phyloP scores from a whole-genome alignment of 2,113 vertebrate genomes.

The Maccullochella peelii region DNA sequence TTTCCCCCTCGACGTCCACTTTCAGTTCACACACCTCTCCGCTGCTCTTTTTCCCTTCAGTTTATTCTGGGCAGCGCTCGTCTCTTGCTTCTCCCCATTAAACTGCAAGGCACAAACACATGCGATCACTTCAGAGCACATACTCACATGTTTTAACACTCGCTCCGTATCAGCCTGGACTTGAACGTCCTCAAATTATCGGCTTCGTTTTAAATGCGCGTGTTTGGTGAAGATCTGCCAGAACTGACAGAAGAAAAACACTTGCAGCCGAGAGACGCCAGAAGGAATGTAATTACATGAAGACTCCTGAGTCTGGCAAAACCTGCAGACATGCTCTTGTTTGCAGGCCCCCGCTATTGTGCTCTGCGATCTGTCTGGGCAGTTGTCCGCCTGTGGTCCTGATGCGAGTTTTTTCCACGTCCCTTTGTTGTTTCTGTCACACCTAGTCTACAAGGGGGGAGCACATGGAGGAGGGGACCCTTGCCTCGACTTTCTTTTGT shows the following conservation, averaged over 20 bases:
- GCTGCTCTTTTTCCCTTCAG: slow-evolving; percentile 43
- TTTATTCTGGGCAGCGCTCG: slow-evolving; percentile 58
- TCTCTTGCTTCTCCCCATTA: slow-evolving; percentile 58
- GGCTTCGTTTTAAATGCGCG: slow-evolving; percentile 31
- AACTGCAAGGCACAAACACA: slow-evolving; percentile 75
- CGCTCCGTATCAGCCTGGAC: slow-evolving; percentile 35
- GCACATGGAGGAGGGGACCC: slow-evolving; percentile 45
- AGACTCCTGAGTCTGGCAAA: slow-evolving; percentile 67
- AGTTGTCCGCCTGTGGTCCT: slow-evolving; percentile 78
- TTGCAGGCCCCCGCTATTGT: slow-evolving; percentile 49
- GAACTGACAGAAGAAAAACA: slow-evolving; percentile 48
- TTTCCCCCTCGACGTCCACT: slow-evolving; percentile 51
- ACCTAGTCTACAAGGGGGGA: slow-evolving; percentile 57
- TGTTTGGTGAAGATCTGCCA: slow-evolving; percentile 40
- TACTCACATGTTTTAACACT: slow-evolving; percentile 39
- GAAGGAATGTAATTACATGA: slow-evolving; percentile 66
- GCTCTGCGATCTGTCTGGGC: slow-evolving; percentile 54
- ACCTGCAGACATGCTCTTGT: slow-evolving; percentile 52
- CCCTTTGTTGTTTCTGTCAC: slow-evolving; percentile 77
- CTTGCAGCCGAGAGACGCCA: slow-evolving; percentile 59
- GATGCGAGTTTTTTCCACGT: slow-evolving; percentile 82
- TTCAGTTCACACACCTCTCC: slow-evolving; percentile 46
- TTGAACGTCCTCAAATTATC: slow-evolving; percentile 33
- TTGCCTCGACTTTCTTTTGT: slow-evolving; percentile 67
- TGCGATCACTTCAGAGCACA: slow-evolving; percentile 54